Conservation (phyloP, 23 tunicate genomes). For the Aplidium turbinatum region DNA sequence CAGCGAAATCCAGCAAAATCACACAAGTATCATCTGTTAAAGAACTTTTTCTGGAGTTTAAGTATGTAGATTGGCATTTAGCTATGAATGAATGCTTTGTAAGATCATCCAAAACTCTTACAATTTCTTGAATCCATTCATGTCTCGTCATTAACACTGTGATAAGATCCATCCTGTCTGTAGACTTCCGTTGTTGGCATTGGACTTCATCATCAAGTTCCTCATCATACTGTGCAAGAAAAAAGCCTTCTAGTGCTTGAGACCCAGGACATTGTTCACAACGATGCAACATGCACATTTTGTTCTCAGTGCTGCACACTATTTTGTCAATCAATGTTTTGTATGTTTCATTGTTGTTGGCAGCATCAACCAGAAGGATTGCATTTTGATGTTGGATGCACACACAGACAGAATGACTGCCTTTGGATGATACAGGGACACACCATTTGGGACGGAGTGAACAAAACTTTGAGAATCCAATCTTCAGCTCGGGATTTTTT, state of each 20-base stretch:
- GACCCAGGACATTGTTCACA: constrained; percentile 12
- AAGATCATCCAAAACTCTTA: background rate
- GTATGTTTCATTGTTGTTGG: background rate
- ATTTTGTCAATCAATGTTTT: background rate
- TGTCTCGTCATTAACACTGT: background rate
- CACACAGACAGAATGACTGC: constrained; percentile 28
- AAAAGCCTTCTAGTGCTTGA: background rate
- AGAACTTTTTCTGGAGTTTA: constrained; percentile 1
- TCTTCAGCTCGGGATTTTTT: constrained; percentile 7
- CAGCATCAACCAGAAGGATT: constrained; percentile 5
- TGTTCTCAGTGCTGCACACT: constrained; percentile 21
- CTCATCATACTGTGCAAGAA: background rate
- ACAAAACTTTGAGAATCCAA: constrained; percentile 25
- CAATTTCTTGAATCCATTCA: constrained; percentile 2
- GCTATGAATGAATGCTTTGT: constrained; percentile 3
- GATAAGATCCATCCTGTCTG: background rate
- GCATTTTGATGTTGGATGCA: constrained; percentile 16
- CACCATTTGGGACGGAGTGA: constrained; percentile 22
- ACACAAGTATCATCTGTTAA: background rate
- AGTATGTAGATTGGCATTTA: constrained; percentile 15
- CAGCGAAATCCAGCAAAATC: constrained; percentile 24
- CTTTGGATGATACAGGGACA: background rate
- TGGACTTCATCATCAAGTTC: constrained; percentile 1
- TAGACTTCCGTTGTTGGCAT: constrained; percentile 7
- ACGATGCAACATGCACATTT: constrained; percentile 17